Percentiles rank a stretch among this genome's conserved stretches.
phyloP scores from a whole-genome alignment of 2,797 vertebrate species.

The Acridotheres tristis region DNA sequence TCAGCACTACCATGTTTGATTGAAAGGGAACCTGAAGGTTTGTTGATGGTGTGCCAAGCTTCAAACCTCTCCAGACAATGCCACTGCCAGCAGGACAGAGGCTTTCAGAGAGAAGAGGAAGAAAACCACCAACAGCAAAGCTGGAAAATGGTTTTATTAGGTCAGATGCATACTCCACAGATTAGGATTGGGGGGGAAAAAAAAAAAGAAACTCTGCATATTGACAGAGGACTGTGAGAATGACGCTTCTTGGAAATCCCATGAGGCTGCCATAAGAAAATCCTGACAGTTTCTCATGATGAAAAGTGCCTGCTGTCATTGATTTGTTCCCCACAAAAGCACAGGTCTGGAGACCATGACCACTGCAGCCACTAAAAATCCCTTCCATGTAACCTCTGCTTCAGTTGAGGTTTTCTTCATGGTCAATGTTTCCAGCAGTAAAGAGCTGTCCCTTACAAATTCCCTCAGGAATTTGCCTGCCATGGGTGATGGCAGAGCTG shows the following conservation, averaged over 20 bases:
- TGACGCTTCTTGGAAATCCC: not conserved
- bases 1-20: not conserved
- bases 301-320: not conserved
- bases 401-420: not conserved
- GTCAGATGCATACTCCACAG: not conserved
- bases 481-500: accelerated
- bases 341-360: accelerated
- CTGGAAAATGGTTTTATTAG: conserved; percentile 12
- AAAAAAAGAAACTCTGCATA: not conserved
- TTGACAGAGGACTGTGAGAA: conserved; percentile 23
- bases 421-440: not conserved
- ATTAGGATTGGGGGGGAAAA: not conserved
- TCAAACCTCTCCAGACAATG: conserved; percentile 14
- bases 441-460: not conserved
- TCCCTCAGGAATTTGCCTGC: not conserved
- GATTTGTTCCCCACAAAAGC: not conserved
- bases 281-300: not conserved
- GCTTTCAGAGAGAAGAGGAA: conserved; percentile 2
- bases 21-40: conserved; percentile 23
- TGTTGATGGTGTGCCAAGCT: conserved; percentile 1
- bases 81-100: conserved; percentile 12
- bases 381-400: not conserved
- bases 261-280: not conserved
- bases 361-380: not conserved
- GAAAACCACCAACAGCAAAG: conserved; percentile 1